These are phyloP conservation scores for Pelochelys cantorii DNA, from an alignment of 2,797 vertebrate genomes.

Conservation along the genomic window DNA sequence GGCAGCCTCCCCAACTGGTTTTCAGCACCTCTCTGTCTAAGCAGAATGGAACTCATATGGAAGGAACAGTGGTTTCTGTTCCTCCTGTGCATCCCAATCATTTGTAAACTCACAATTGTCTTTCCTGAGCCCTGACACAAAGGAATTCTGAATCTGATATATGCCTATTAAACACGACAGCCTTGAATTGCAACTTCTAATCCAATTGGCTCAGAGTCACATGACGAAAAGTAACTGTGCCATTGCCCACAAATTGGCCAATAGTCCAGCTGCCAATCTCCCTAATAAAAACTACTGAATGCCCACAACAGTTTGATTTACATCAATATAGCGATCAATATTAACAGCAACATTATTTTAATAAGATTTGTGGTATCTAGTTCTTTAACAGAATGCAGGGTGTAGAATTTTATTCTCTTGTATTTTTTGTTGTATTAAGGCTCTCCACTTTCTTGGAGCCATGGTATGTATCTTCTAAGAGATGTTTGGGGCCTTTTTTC, in stretches of 20 bases:
- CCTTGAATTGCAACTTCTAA: not conserved
- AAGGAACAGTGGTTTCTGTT: slow-evolving; percentile 69
- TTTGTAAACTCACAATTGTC: slow-evolving; percentile 75
- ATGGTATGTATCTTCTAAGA: not conserved
- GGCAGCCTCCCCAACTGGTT: slow-evolving; percentile 58
- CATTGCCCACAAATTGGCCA: slow-evolving; percentile 59
- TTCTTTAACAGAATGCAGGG: not conserved
- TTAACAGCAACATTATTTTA: not conserved
- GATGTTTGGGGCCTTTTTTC: not conserved
- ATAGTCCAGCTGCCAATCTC: slow-evolving; percentile 2
- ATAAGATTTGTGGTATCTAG: not conserved
- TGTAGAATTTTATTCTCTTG: not conserved
- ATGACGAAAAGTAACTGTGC: slow-evolving; percentile 35
- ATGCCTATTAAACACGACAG: slow-evolving; percentile 44
- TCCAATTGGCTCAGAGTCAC: slow-evolving; percentile 65
- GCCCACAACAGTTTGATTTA: not conserved
- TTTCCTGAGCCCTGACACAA: slow-evolving; percentile 72
- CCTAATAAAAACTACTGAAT: not conserved
- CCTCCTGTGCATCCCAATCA: slow-evolving; percentile 61
- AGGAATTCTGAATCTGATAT: slow-evolving; percentile 70
- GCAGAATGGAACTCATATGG: slow-evolving; percentile 62
- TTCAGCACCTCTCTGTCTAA: slow-evolving; percentile 53
- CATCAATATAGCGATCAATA: not conserved
- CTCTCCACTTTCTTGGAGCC: not conserved
- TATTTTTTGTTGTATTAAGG: not conserved